Evolutionary conservation across 2,113 vertebrate species (phyloP), one percentile per base, ranked within the genome.

Genomic region (Boleophthalmus pectinirostris): DNA sequence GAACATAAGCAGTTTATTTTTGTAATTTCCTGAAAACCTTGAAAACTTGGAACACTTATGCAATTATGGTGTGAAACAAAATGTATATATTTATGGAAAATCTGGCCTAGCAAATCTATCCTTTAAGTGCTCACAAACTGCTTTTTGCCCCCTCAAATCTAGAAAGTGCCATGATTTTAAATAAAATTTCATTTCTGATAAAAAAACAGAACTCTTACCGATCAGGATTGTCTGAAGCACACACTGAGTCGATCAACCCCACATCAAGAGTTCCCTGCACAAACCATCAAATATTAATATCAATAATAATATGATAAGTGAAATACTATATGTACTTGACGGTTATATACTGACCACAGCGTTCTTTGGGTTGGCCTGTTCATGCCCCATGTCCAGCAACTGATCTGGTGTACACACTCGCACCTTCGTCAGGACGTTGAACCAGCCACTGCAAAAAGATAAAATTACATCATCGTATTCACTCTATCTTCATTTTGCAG

Each of bases 361-460:
- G 54, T 97, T 97, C 92, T 97, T 97, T 18, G 96, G 96, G 81
- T 97, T 97, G 83, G 96, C 96, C 87, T 96, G 96, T 77, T 97
- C 96, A 63, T 97, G 95, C 24, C 95, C 95, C 96, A 97, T 97
- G 80, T 97, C 96, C 85, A 95, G 87, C 82, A 97, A 93, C 89
- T 97, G 96, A 86, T 97, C 96, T 0, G 92, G 93, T 12, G 95
- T 95, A 69, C 95, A 96, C 0, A 94, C 95, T 76, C 95, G 93
- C 5, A 97, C 96, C 69, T 95, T 94, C 74, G 95, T 97, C 82
- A 97, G 92, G 68, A 96, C 93, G 1, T 95, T 96, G 77, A 97
- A 97, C 96, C 96, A 97, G 7, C 94, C 96, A 0, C 96, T 97
- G 75, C 7, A 71, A 5, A 25, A 18, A 38, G 71, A 11, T 11